Percentiles rank a stretch among this genome's conserved stretches.
phyloP scores from a whole-genome alignment of 1,140 invertebrate genomes.

The Ditylenchus dipsaci region DNA sequence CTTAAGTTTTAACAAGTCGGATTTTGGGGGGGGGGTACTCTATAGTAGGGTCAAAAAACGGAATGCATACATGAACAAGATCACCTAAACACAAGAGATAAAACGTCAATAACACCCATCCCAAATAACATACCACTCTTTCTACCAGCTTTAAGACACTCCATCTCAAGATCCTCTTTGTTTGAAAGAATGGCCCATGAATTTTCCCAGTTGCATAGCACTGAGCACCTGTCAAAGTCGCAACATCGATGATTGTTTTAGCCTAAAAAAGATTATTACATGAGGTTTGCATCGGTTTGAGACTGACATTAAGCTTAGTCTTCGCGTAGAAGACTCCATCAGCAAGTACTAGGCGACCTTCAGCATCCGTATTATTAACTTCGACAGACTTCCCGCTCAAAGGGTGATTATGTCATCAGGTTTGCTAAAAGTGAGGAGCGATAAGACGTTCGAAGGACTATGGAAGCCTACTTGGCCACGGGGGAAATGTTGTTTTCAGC shows the following conservation, averaged over 20 bases:
- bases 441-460: too few species aligned
- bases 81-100: too few species aligned
- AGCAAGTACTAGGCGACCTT: slow-evolving; percentile 77
- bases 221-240: slow-evolving; percentile 83
- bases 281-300: too few species aligned
- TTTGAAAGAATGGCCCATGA: slow-evolving; percentile 78
- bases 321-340: slow-evolving; percentile 62
- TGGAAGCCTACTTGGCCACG: slow-evolving; percentile 24
- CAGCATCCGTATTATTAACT: slow-evolving; percentile 71
- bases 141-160: slow-evolving; percentile 65
- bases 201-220: slow-evolving; percentile 78
- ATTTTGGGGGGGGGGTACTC: too few species aligned
- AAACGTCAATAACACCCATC: too few species aligned
- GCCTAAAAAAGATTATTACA: slow-evolving; percentile 62
- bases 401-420: slow-evolving; percentile 82
- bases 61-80: slow-evolving; percentile 62
- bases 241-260: slow-evolving; percentile 80
- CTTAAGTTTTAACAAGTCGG: too few species aligned
- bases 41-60: too few species aligned
- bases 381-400: slow-evolving; percentile 82
- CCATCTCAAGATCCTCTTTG: slow-evolving; percentile 68
- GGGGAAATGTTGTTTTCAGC: slow-evolving; percentile 83
- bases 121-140: slow-evolving; percentile 61
- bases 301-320: slow-evolving; percentile 36
- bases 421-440: background rate